Conservation (phyloP, 53 echinoderm and acorn worm genomes). For the Mesocentrotus franciscanus region DNA sequence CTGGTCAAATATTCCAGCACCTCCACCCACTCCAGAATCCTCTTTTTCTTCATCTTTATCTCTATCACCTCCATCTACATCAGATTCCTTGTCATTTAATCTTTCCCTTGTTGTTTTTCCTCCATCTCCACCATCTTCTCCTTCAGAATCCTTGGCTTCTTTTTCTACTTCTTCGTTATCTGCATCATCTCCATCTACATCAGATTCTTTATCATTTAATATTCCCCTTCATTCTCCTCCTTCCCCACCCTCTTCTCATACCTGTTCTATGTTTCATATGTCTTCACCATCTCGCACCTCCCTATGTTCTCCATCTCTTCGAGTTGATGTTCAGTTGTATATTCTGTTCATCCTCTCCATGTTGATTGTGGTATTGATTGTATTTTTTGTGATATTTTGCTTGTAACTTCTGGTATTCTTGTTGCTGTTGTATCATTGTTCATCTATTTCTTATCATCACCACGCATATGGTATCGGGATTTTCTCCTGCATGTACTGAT, state of each 20-base stretch:
- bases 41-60: too few species aligned
- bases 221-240: background rate
- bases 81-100: too few species aligned
- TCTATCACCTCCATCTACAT: too few species aligned
- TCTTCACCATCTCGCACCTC: background rate
- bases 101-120: too few species aligned
- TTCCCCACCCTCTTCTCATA: background rate
- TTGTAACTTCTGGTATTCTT: background rate
- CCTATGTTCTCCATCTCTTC: background rate
- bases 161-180: background rate
- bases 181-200: conserved; percentile 4
- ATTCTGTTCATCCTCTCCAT: background rate
- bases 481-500: background rate
- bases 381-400: background rate
- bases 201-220: too few species aligned
- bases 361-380: background rate
- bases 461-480: background rate
- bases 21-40: background rate
- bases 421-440: conserved; percentile 10
- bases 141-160: background rate
- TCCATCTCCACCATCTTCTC: too few species aligned
- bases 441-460: conserved; percentile 10
- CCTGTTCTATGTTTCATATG: background rate
- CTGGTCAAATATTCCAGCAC: background rate
- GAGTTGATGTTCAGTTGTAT: background rate